Base-by-base conservation (phyloP, 2,888 invertebrate species). In the Clusia tigrina region DNA sequence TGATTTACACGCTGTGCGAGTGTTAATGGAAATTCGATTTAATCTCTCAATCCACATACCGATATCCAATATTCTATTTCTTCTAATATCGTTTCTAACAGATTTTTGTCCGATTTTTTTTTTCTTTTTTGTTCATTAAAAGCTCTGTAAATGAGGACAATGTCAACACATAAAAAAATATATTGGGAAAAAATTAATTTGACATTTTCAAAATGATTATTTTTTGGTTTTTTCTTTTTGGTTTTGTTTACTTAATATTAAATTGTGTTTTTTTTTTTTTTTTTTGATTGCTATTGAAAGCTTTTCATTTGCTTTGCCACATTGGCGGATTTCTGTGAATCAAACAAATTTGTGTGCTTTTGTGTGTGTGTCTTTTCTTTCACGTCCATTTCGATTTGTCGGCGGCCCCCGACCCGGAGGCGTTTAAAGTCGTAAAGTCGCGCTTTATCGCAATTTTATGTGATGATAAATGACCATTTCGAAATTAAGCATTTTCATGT, bases 21-120 rank as follows among this genome's bases (percentile, higher is more conserved):
- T 65, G 67, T 67, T 67, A 67, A 65, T 67, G 65, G 67, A 62
- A 63, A 65, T 63, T 62, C 63, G 67, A 67, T 67, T 65, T 60
- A 65, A 67, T 48, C 48, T 48, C 22, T 3, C 42, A 42, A 32
- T 32, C 15, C 42, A 42, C 6, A 42, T 17, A 5, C 6, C 10
- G 10, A 42, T 9, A 20, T 48, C 18, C 2, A 18, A 48, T 48
- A 48, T 20, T 42, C 42, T 6, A 42, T 42, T 48, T 48, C 48
- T 42, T 42, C n/a, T 6, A 42, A n/a, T n/a, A n/a, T 42, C n/a
- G n/a, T 10, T 15, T 42, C n/a, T 42, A 42, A n/a, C n/a, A n/a
- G n/a, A n/a, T n/a, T n/a, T n/a, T n/a, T n/a, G n/a, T n/a, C n/a
- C n/a, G n/a, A n/a, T n/a, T 5, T 42, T 42, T 15, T 42, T 42